Evolutionary conservation across 2,113 vertebrate genomes (phyloP), one percentile per base, ranked within the genome.

Genomic region (Cyprinodon tularosa): DNA sequence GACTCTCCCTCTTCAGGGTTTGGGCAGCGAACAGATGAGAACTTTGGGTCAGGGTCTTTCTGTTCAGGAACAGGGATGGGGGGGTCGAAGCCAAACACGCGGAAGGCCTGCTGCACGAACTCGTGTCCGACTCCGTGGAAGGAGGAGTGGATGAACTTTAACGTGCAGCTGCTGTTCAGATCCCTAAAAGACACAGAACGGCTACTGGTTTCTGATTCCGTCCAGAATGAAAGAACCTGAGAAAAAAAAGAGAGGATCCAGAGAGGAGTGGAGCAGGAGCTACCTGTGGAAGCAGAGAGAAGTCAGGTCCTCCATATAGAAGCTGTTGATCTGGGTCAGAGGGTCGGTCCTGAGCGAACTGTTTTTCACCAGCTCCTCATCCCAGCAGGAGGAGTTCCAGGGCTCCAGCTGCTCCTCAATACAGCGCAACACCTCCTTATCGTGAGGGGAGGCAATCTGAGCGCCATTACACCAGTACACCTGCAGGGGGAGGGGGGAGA

Each of bases 381-480:
- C 95, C 98, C 98, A 99, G 72, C 98, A 99, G 70, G 96, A 96
- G 78, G 93, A 92, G 39, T 90, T 91, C 97, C 97, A 99, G 0
- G 98, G 98, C 84, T 97, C 95, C 62, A 94, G 90, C 6, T 95
- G 95, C 81, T 97, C 95, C 71, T 96, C 96, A 68, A 99, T 96
- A 39, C 96, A 95, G 48, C 90, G 93, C 74, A 98, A 89, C 44
- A 99, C 96, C 88, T 96, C 96, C 66, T 96, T 97, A 70, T 99
- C 98, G 0, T 97, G 96, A 68, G 97, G 96, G 0, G 96, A 93
- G 9, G 91, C 94, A 81, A 99, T 97, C 93, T 99, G 98, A 4
- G 97, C 96, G 4, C 97, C 97, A 1, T 94, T 97, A 82, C 96
- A 95, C 97, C 97, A 98, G 64, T 99, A 99, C 71, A 99, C 97